These are phyloP conservation scores for Drosophila ezoana DNA, from an alignment of 2,888 invertebrate species.

Conservation along the genomic window DNA sequence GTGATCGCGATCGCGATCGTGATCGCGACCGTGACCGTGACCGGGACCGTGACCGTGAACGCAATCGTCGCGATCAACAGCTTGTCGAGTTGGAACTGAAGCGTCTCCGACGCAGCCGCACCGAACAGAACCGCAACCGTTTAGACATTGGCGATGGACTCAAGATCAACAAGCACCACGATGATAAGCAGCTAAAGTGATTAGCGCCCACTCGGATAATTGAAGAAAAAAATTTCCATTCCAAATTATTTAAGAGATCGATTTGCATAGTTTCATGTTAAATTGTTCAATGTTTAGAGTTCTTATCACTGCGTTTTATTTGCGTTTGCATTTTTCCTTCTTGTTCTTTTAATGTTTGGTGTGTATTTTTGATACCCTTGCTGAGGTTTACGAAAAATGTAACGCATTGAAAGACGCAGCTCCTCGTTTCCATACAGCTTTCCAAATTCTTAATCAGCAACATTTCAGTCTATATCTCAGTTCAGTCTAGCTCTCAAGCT, in stretches of 20 bases:
- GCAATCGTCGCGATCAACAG: conserved; percentile 21
- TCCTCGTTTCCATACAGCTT: too few species aligned
- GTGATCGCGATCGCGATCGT: conserved; percentile 14
- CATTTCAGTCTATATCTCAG: too few species aligned
- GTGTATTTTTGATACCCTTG: not conserved
- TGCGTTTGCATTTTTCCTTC: not conserved
- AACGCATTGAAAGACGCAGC: not conserved
- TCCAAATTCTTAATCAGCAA: too few species aligned
- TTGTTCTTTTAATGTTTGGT: not conserved
- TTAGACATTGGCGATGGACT: conserved; percentile 18
- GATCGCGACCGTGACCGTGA: conserved; percentile 8
- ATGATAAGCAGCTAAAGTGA: conserved; percentile 31
- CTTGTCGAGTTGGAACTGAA: conserved; percentile 16
- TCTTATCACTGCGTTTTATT: conserved; percentile 12
- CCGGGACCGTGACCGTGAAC: conserved; percentile 18
- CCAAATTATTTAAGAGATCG: conserved; percentile 40
- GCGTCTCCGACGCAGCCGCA: conserved; percentile 9
- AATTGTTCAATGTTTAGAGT: conserved; percentile 32
- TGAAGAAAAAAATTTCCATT: not conserved
- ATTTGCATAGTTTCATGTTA: conserved; percentile 21
- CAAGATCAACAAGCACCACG: conserved; percentile 24
- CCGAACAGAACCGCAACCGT: not conserved
- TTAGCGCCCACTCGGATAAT: not conserved
- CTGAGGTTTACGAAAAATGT: not conserved
- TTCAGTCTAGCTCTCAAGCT: too few species aligned